Conservation (phyloP, 2,113 vertebrate genomes). For the Ciconia boyciana region DNA sequence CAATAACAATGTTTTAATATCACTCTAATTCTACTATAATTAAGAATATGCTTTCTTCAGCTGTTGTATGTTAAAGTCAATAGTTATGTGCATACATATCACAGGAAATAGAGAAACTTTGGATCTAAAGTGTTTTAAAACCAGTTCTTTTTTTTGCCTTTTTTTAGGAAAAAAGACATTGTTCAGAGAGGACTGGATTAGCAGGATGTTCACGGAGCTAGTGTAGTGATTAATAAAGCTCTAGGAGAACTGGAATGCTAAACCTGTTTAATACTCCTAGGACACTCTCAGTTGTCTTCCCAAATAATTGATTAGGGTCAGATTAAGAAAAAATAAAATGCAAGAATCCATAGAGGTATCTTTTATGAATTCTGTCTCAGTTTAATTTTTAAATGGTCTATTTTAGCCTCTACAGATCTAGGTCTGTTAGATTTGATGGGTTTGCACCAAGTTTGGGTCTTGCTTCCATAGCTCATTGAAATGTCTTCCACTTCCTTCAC, state of each 20-base stretch:
- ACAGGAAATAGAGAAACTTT: background rate
- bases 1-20: background rate
- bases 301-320: background rate
- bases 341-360: background rate
- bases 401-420: background rate
- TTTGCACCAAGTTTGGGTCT: background rate
- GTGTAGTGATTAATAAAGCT: background rate
- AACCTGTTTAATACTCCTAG: background rate
- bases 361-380: background rate
- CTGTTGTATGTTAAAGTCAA: background rate
- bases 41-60: background rate
- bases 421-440: background rate
- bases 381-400: background rate
- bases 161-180: background rate
- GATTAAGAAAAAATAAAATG: background rate
- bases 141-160: fast-evolving
- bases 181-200: background rate
- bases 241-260: background rate
- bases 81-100: background rate
- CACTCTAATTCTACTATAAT: background rate
- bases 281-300: background rate
- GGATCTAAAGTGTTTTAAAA: background rate
- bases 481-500: background rate
- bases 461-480: background rate
- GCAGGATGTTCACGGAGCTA: background rate